Conservation (phyloP, 2,797 vertebrate species). For the Periophthalmus magnuspinnatus region DNA sequence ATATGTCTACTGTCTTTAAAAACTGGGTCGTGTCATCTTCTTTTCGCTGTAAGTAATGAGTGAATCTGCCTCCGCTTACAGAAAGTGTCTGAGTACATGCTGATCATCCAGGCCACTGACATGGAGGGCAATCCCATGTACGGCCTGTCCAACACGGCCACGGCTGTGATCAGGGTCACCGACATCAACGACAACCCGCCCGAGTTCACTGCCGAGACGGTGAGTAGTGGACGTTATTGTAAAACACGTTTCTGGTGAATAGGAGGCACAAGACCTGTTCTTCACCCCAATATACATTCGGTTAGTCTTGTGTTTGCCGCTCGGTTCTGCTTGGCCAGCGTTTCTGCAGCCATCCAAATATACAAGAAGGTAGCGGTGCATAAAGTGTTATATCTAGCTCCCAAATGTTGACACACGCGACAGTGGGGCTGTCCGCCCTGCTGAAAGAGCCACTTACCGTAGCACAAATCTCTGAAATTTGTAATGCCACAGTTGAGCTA, state of each 20-base stretch:
- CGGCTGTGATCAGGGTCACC: constrained; percentile 93
- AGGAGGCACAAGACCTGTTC: constrained; percentile 25
- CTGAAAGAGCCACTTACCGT: constrained; percentile 60
- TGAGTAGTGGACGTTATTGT: constrained; percentile 69
- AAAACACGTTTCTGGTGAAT: background rate
- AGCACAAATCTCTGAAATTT: constrained; percentile 59
- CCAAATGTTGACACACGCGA: constrained; percentile 72
- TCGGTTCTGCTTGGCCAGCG: constrained; percentile 63
- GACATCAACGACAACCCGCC: constrained; percentile 98
- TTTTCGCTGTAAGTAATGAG: constrained; percentile 2
- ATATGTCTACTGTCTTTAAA: constrained; percentile 1
- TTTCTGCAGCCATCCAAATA: constrained; percentile 52
- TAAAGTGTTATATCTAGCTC: constrained; percentile 55
- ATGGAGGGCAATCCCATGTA: constrained; percentile 97
- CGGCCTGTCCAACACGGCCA: constrained; percentile 97
- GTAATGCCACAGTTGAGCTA: constrained; percentile 61
- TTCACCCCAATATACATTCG: constrained; percentile 41
- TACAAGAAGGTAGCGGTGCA: constrained; percentile 52
- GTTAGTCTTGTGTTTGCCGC: constrained; percentile 39
- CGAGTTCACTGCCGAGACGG: constrained; percentile 92
- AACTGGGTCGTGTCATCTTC: background rate
- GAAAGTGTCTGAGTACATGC: constrained; percentile 98
- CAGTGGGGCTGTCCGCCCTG: constrained; percentile 45
- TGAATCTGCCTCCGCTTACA: constrained; percentile 47
- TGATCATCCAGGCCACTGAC: constrained; percentile 99